Percentiles rank a stretch among this genome's conserved stretches.
Evolutionary conservation across 2,888 invertebrate genomes (phyloP).

Genomic region (Nineta flava): DNA sequence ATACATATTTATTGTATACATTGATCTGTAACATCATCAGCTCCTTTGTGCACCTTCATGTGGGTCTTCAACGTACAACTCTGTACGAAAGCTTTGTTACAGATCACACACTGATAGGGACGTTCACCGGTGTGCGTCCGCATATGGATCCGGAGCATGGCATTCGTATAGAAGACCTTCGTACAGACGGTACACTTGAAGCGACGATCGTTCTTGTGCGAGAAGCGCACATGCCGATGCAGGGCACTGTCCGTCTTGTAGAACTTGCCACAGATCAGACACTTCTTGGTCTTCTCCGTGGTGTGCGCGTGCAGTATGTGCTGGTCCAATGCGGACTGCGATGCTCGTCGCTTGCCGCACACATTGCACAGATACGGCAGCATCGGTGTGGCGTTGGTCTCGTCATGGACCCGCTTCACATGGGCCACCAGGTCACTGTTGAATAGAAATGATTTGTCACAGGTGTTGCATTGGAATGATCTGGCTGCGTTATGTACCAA

Average conservation of each 20-base stretch:
- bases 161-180: not conserved
- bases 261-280: not conserved
- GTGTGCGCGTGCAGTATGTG: not conserved
- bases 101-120: not conserved
- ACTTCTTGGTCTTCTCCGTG: not conserved
- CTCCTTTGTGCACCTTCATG: not conserved
- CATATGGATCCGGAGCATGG: not conserved
- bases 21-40: too few species aligned
- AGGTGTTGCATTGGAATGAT: not conserved
- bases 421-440: not conserved
- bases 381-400: not conserved
- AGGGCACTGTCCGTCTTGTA: not conserved
- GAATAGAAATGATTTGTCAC: not conserved
- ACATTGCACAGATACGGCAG: not conserved
- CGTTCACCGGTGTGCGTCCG: slow-evolving; percentile 1
- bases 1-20: too few species aligned
- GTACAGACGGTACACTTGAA: not conserved
- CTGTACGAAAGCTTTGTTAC: not conserved
- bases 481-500: not conserved
- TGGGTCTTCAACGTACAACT: not conserved
- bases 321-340: not conserved
- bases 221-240: not conserved
- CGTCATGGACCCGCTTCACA: not conserved
- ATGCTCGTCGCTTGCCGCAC: not conserved
- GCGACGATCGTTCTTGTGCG: not conserved